Conservation (phyloP, 2,113 vertebrate genomes). For the Solenodon paradoxus region DNA sequence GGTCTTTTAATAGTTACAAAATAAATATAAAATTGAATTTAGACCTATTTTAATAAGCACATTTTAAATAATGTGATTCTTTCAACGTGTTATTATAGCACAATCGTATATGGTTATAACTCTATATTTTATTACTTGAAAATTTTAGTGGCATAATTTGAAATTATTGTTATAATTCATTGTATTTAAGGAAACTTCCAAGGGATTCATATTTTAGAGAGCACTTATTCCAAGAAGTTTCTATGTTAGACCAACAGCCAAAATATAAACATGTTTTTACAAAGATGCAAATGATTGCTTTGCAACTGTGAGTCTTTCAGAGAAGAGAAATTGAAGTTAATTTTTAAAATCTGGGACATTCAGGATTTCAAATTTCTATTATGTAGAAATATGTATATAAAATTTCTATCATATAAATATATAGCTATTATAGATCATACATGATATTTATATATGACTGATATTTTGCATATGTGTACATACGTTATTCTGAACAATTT, state of each 20-base stretch:
- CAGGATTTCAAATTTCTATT: neutral
- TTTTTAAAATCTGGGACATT: neutral
- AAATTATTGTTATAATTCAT: neutral
- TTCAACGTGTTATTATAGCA: neutral
- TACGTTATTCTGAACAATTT: too few relatives aligned
- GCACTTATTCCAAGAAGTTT: neutral
- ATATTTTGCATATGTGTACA: too few relatives aligned
- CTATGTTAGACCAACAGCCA: neutral
- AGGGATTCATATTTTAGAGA: neutral
- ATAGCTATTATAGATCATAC: too few relatives aligned
- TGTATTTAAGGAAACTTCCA: neutral
- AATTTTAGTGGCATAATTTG: neutral
- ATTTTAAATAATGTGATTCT: neutral
- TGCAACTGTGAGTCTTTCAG: neutral
- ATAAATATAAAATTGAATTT: conserved; percentile 5
- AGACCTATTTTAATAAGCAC: neutral
- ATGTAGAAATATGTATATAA: neutral
- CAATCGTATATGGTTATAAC: neutral
- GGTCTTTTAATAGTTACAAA: neutral
- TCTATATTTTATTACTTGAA: neutral
- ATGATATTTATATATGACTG: too few relatives aligned
- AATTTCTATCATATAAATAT: too few relatives aligned
- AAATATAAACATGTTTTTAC: neutral
- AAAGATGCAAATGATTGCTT: neutral
- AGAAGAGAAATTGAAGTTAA: neutral